Percentiles rank a stretch among this genome's conserved stretches.
Evolutionary conservation across 2,797 vertebrate species (phyloP).

Genomic region (Parotocinclus haroldoi): DNA sequence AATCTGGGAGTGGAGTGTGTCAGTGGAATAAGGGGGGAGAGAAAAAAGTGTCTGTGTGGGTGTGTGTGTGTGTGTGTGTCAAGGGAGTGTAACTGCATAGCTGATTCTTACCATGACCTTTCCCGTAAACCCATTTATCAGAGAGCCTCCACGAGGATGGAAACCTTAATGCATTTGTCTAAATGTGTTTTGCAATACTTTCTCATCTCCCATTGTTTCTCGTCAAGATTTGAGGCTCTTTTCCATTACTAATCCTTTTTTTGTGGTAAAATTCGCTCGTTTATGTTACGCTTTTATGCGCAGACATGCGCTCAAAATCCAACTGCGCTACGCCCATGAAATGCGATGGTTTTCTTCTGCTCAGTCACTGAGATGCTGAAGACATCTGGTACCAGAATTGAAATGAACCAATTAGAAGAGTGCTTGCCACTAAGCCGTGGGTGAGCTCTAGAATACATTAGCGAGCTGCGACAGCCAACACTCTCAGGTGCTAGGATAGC

Average conservation of each 20-base stretch:
- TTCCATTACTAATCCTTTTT: too few species aligned
- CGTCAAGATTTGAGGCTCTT: too few species aligned
- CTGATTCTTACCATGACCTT: conserved; percentile 55
- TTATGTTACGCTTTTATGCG: neutral
- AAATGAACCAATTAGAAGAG: conserved; percentile 66
- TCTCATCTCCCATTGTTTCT: conserved; percentile 3
- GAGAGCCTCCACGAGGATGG: conserved; percentile 33
- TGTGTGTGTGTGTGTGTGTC: conserved; percentile 21
- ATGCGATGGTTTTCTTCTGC: conserved; percentile 1
- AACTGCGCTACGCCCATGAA: conserved; percentile 18
- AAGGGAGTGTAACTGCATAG: conserved; percentile 24
- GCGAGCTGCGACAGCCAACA: conserved; percentile 17
- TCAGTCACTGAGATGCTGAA: conserved; percentile 19
- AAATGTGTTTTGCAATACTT: neutral
- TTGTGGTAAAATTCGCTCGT: too few species aligned
- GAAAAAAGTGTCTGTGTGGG: conserved; percentile 1
- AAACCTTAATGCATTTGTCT: conserved; percentile 35
- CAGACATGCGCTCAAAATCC: neutral
- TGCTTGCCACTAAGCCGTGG: conserved; percentile 38
- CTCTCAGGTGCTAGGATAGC: conserved; percentile 23
- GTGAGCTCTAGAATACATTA: conserved; percentile 46
- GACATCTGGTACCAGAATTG: conserved; percentile 51
- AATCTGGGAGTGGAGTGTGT: conserved; percentile 22
- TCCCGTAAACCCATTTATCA: conserved; percentile 52
- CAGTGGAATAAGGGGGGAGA: conserved; percentile 25